These are phyloP conservation scores for Misgurnus anguillicaudatus DNA, from an alignment of 2,113 vertebrate species.

Conservation along the genomic window DNA sequence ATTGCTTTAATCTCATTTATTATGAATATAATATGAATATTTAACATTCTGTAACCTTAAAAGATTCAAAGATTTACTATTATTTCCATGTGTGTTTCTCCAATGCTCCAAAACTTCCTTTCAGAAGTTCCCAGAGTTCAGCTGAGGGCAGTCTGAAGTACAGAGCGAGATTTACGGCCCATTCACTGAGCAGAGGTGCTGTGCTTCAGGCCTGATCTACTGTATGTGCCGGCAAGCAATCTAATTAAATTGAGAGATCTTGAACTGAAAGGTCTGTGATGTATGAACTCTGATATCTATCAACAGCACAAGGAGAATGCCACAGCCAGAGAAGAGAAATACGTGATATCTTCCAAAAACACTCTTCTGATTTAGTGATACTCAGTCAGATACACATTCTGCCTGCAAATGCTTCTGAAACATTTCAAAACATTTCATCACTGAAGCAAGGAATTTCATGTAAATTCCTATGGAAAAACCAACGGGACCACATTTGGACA, in stretches of 20 bases:
- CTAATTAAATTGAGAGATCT: conserved; percentile 43
- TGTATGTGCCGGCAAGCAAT: conserved; percentile 30
- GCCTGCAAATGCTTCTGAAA: no score
- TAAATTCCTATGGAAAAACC: no score
- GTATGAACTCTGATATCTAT: neutral
- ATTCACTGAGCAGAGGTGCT: conserved; percentile 28
- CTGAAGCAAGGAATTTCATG: no score
- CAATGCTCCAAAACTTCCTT: neutral
- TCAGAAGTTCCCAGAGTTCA: conserved; percentile 37
- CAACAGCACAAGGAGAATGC: neutral
- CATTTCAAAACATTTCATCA: no score
- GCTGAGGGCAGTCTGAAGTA: conserved; percentile 52
- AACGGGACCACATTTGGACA: no score
- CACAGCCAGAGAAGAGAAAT: neutral
- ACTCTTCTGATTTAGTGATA: no score
- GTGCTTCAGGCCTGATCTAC: conserved; percentile 36
- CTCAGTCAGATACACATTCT: no score
- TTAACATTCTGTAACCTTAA: neutral
- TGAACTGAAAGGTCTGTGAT: neutral
- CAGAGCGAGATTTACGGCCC: conserved; percentile 50
- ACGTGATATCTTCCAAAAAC: no score
- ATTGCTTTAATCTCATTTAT: no score
- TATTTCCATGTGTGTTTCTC: neutral
- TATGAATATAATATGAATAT: no score
- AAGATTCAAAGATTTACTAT: no score